phyloP scores from a whole-genome alignment of 2,113 vertebrate species.

The Chaetops frenatus region DNA sequence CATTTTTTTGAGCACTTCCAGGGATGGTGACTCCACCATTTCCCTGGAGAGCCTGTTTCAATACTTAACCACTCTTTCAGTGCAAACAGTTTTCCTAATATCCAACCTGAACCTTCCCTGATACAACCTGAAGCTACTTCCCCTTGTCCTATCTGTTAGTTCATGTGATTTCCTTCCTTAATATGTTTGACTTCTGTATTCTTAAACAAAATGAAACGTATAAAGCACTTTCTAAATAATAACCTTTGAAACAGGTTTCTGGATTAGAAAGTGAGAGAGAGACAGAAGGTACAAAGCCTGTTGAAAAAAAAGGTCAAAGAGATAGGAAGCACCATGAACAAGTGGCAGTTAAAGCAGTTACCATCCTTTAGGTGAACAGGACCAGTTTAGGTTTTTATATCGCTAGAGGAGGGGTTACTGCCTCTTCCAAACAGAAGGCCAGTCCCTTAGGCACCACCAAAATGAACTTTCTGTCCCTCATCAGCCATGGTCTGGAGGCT shows the following conservation, averaged over 20 bases:
- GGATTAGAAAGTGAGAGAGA: background rate
- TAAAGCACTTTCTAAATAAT: background rate
- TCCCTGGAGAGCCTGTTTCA: background rate
- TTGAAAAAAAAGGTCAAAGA: background rate
- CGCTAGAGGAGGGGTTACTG: rapidly evolving
- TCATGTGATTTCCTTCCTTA: background rate
- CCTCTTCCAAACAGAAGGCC: background rate
- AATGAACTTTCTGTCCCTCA: background rate
- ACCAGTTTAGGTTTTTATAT: background rate
- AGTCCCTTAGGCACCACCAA: background rate
- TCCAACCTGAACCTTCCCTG: background rate
- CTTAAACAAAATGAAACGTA: background rate
- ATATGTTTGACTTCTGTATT: background rate
- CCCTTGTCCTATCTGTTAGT: background rate
- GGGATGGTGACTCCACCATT: background rate
- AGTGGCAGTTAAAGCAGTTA: background rate
- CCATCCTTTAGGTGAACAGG: background rate
- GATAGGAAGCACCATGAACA: background rate
- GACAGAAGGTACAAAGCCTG: background rate
- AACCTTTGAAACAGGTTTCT: background rate
- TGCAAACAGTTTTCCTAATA: background rate
- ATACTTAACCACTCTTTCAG: background rate
- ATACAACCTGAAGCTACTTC: background rate
- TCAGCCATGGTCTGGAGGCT: background rate
- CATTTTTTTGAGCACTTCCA: background rate